Conservation (phyloP, 37 sponge, comb jelly and placozoan genomes). For the Haliclona indistincta region DNA sequence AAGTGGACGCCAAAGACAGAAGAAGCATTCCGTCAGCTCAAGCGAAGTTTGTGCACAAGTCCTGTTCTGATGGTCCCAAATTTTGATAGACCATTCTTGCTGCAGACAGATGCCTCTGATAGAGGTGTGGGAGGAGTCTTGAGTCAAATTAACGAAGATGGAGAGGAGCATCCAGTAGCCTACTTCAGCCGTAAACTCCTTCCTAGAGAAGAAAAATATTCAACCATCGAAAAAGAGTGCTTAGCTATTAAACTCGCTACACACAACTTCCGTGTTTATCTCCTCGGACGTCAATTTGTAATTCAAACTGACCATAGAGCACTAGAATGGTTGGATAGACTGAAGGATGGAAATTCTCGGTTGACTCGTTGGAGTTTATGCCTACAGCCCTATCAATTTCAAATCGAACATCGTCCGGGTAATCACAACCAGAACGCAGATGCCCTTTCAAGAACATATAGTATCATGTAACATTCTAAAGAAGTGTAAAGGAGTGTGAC, state of each 20-base stretch:
- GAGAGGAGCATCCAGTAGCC: conserved; percentile 49
- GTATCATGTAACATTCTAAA: too few species aligned
- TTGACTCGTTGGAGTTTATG: conserved; percentile 35
- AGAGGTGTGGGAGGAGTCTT: conserved; percentile 42
- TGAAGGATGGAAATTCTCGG: conserved; percentile 34
- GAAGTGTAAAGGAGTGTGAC: too few species aligned
- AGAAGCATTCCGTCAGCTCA: conserved; percentile 27
- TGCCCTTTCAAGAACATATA: conserved; percentile 20
- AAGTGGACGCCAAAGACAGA: conserved; percentile 27
- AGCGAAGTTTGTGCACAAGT: not conserved
- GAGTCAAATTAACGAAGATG: conserved; percentile 28
- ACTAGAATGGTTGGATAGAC: conserved; percentile 45
- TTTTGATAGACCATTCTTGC: conserved; percentile 11
- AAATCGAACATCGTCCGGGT: not conserved
- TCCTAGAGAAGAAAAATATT: conserved; percentile 28
- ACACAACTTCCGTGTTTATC: conserved; percentile 41
- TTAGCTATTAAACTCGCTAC: conserved; percentile 45
- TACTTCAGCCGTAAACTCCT: conserved; percentile 46
- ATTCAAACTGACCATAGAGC: conserved; percentile 49
- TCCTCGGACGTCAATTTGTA: conserved; percentile 23
- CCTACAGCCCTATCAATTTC: conserved; percentile 27
- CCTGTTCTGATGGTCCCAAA: conserved; percentile 33
- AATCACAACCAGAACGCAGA: conserved; percentile 26
- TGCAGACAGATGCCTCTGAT: conserved; percentile 49
- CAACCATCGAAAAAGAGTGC: conserved; percentile 60